Conservation (phyloP, 1,140 invertebrate species). For the Bombus sylvicola region DNA sequence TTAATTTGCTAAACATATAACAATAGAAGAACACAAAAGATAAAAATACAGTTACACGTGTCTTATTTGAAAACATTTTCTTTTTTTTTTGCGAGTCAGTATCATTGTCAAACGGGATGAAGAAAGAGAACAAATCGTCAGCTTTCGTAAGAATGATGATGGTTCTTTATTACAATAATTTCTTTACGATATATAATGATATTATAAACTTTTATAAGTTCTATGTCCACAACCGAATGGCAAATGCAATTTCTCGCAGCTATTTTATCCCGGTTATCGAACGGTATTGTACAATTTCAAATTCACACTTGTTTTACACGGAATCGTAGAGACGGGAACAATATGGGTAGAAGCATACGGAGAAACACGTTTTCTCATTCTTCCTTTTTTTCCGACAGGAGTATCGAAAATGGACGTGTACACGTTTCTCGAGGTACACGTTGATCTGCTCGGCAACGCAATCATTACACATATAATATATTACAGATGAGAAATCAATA, state of each 20-base stretch:
- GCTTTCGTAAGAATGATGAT: slow-evolving; percentile 49
- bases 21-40: neutral
- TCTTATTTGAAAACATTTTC: neutral
- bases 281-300: slow-evolving; percentile 68
- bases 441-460: slow-evolving; percentile 22
- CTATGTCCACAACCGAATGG: slow-evolving; percentile 80
- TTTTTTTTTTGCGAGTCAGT: neutral
- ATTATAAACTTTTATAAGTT: slow-evolving; percentile 81
- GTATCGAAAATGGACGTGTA: slow-evolving; percentile 7
- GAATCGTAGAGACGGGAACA: slow-evolving; percentile 31
- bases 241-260: slow-evolving; percentile 74
- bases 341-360: slow-evolving; percentile 9
- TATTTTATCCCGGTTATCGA: slow-evolving; percentile 62
- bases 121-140: neutral
- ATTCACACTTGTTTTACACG: slow-evolving; percentile 47
- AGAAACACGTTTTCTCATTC: slow-evolving; percentile 15
- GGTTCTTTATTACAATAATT: slow-evolving; percentile 78
- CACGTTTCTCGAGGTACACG: neutral
- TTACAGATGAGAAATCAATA: slow-evolving; percentile 69
- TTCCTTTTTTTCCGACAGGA: neutral
- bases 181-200: slow-evolving; percentile 73
- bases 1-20: neutral
- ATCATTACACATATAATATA: slow-evolving; percentile 66
- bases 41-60: neutral
- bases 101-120: neutral